Conservation (phyloP, 2,113 vertebrate species). For the Bostrychus sinensis region DNA sequence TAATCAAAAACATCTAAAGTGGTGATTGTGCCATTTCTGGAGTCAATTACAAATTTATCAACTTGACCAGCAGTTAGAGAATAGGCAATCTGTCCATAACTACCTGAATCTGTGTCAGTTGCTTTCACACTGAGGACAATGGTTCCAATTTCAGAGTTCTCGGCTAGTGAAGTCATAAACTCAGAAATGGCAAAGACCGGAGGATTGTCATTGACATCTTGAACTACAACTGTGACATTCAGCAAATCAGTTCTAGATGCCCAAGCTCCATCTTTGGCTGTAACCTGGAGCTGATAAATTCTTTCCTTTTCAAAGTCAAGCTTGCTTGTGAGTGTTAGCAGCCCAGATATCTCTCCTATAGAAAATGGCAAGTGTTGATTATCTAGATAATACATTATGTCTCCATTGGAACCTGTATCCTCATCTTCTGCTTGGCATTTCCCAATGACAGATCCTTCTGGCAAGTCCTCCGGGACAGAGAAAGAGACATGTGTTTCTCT, state of each 20-base stretch:
- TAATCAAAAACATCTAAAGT: slow-evolving; percentile 75
- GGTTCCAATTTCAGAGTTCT: slow-evolving; percentile 73
- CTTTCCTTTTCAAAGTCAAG: slow-evolving; percentile 75
- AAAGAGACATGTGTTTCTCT: slow-evolving; percentile 48
- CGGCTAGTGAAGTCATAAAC: slow-evolving; percentile 61
- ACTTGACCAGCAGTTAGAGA: slow-evolving; percentile 69
- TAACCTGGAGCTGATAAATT: slow-evolving; percentile 61
- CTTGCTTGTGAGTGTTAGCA: slow-evolving; percentile 65
- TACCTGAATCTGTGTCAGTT: slow-evolving; percentile 70
- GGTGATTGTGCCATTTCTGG: slow-evolving; percentile 70
- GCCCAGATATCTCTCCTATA: slow-evolving; percentile 67
- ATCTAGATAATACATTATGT: slow-evolving; percentile 65
- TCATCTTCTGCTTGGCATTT: slow-evolving; percentile 73
- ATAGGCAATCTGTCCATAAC: slow-evolving; percentile 72
- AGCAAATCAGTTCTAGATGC: slow-evolving; percentile 56
- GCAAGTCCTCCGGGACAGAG: slow-evolving; percentile 76
- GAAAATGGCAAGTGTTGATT: slow-evolving; percentile 64
- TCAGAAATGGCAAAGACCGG: slow-evolving; percentile 68
- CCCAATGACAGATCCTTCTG: slow-evolving; percentile 72
- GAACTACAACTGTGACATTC: slow-evolving; percentile 72
- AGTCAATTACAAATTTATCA: slow-evolving; percentile 70
- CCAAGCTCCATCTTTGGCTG: slow-evolving; percentile 76
- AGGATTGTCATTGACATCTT: slow-evolving; percentile 80
- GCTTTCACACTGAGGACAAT: slow-evolving; percentile 62
- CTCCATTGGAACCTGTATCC: slow-evolving; percentile 76